Percentiles rank a stretch among this genome's conserved stretches.
phyloP scores from a whole-genome alignment of 2,113 vertebrate genomes.

The Perca flavescens region DNA sequence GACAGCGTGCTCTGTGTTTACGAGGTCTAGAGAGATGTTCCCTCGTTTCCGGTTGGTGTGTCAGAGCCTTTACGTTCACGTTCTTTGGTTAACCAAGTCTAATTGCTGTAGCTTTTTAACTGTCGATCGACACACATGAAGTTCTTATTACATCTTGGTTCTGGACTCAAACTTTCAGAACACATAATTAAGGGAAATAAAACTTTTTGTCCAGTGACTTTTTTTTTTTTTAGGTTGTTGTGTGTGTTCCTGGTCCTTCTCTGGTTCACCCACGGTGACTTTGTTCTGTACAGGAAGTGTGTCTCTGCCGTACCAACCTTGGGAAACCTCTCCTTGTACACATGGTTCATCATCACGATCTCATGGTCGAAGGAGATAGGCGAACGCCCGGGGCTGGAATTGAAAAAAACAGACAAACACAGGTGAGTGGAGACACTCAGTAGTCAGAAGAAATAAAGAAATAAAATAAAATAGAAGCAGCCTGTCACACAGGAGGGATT shows the following conservation, averaged over 20 bases:
- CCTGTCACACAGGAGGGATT: not conserved
- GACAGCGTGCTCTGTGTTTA: no score
- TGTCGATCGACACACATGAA: not conserved
- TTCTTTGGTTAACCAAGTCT: no score
- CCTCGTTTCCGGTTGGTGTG: no score
- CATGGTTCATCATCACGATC: constrained; percentile 99
- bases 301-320: constrained; percentile 87
- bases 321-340: constrained; percentile 98
- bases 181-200: not conserved
- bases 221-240: no score
- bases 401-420: not conserved
- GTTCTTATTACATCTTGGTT: not conserved
- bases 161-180: not conserved
- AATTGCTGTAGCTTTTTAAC: no score
- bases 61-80: no score
- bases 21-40: no score
- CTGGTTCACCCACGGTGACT: not conserved
- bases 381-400: constrained; percentile 92
- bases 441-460: not conserved
- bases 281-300: not conserved
- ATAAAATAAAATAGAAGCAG: not conserved
- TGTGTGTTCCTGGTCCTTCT: not conserved
- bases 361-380: constrained; percentile 97
- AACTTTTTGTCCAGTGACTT: no score
- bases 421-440: not conserved